Base-by-base conservation (phyloP, 2,888 invertebrate species). In the Anoplius nigerrimus region DNA sequence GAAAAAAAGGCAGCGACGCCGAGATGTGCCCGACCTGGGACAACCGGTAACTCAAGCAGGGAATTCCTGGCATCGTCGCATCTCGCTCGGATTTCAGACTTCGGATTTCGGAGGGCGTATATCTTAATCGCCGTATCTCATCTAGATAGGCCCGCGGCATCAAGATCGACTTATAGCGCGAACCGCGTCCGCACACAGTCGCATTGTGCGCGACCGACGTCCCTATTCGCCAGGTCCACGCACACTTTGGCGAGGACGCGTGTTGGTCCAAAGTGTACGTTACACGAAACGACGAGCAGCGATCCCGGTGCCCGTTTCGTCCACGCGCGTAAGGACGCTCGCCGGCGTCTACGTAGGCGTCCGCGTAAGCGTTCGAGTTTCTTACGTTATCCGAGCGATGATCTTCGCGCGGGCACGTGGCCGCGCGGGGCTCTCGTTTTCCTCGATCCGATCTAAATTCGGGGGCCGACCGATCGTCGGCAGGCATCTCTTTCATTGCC, bases 81-180 rank as follows among this genome's bases (percentile, higher is more conserved):
- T 82, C 80, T 83, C 82, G 78, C 78, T 83, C 80, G 81, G 82
- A 86, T 87, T 86, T 85, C 84, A 82, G 82, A 81, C 82, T 82
- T 81, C 73, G 83, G 83, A 84, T 86, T 84, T 84, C 78, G 81
- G 79, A 80, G 81, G 82, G 82, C 82, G 84, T 85, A 46, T 81
- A 88, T 87, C 87, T 88, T 82, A 83, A 86, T 84, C 86, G 84
- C 71, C 80, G 79, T 87, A 87, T 88, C 88, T 88, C 85, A 88
- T 88, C 88, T 84, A 86, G 87, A 88, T 88, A 84, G 82, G 78
- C 74, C 67, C 71, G 76, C 76, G 76, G 75, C 84, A 88, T 87
- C 87, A 84, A 87, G 87, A 88, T 88, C 81, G 82, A 78, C 83
- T 79, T 34, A 6, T 34, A 34, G 34, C 34, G 34, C 80, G 76